Conservation (phyloP, 2,797 vertebrate genomes). For the Phylloscopus collybita region DNA sequence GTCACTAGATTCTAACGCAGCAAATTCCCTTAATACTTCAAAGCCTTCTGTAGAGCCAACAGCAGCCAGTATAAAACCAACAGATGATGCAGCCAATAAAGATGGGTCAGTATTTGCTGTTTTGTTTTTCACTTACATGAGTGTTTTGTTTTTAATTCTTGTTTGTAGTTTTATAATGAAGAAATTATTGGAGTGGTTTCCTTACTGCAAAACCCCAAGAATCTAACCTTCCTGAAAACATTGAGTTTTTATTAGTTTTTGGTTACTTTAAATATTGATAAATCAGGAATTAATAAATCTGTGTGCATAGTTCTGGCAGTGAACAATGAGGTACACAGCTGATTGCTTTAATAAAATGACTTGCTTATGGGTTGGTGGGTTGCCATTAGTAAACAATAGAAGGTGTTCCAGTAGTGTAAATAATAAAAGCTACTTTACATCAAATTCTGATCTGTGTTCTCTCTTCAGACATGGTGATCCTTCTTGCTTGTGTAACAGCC, state of each 20-base stretch:
- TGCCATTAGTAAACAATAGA: not conserved
- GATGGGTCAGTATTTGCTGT: slow-evolving; percentile 82
- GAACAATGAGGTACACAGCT: not conserved
- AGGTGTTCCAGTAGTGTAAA: not conserved
- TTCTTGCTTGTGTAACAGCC: not conserved
- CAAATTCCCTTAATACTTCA: slow-evolving; percentile 81
- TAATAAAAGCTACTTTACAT: not conserved
- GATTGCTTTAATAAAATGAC: not conserved
- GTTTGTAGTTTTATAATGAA: not conserved
- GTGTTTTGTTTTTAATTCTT: not conserved
- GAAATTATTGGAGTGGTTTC: not conserved
- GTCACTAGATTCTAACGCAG: slow-evolving; percentile 87
- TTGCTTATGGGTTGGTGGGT: not conserved
- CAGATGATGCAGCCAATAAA: slow-evolving; percentile 84
- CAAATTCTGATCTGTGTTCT: not conserved
- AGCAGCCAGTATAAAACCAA: slow-evolving; percentile 81
- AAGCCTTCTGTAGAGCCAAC: slow-evolving; percentile 84
- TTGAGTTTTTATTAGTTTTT: not conserved
- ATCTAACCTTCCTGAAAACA: not conserved
- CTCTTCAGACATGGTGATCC: not conserved
- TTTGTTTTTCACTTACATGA: not conserved
- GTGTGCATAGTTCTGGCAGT: not conserved
- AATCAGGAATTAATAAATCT: not conserved
- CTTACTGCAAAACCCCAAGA: not conserved
- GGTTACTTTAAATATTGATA: not conserved